A percentile compares a stretch with the other conserved stretches of the same genome.
Conservation (phyloP, 2,113 vertebrate genomes). For the Oxyura jamaicensis region DNA sequence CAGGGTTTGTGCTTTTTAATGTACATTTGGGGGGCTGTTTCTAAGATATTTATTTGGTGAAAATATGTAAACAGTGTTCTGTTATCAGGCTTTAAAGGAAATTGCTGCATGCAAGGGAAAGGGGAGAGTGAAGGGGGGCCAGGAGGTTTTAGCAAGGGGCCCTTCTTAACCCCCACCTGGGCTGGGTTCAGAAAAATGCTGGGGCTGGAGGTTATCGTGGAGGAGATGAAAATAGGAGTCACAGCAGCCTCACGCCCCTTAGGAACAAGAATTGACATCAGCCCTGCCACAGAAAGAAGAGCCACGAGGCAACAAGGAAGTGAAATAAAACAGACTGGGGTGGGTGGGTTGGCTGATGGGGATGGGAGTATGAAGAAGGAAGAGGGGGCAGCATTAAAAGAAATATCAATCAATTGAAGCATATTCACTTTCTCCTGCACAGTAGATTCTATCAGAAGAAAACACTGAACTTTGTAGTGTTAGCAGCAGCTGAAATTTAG, state of each 20-base stretch:
- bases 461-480: slow-evolving; percentile 84
- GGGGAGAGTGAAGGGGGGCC: not conserved
- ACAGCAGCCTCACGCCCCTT: not conserved
- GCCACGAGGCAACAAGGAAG: slow-evolving; percentile 5
- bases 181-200: not conserved
- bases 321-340: slow-evolving; percentile 25
- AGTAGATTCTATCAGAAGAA: slow-evolving; percentile 77
- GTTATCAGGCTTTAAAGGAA: slow-evolving; percentile 1
- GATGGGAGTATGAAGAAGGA: not conserved
- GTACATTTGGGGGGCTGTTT: not conserved
- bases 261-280: slow-evolving; percentile 16
- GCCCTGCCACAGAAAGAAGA: slow-evolving; percentile 18
- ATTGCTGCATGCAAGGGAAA: not conserved
- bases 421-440: slow-evolving; percentile 70
- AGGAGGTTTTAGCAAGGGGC: not conserved
- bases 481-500: slow-evolving; percentile 88
- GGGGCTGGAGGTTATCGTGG: not conserved
- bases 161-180: not conserved
- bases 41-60: not conserved
- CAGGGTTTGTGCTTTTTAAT: slow-evolving; percentile 33
- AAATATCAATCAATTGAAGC: slow-evolving; percentile 64
- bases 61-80: slow-evolving; percentile 8
- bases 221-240: not conserved
- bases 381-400: slow-evolving; percentile 25
- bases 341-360: not conserved